Base-by-base conservation (phyloP, 1,140 invertebrate species). In the Eufriesea mexicana region DNA sequence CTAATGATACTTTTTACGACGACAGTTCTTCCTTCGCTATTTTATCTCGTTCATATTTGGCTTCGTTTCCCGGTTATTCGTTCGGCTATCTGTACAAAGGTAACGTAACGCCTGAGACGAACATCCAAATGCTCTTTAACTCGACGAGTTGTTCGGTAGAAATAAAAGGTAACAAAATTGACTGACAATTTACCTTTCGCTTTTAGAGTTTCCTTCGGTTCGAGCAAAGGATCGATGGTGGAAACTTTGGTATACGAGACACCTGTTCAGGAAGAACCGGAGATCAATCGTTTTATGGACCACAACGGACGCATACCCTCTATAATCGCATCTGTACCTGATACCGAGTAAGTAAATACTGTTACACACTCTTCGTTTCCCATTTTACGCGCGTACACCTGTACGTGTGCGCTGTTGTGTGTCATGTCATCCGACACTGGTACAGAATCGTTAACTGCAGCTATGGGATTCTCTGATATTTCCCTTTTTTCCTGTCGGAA, bases 141-240 rank as follows among this genome's bases (percentile, higher is more conserved):
- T 2, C 14, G 10, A 49, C 10, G 8, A 51, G 12, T 51, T 51
- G 12, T 51, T 51, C 16, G 49, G 16, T 20, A 66, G 42, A 7
- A 23, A 64, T 79, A 67, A 78, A 9, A 14, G 70, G 2, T 54
- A 18, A 54, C 16, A 54, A 18, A 20, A 2, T 55, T 16, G 9
- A 35, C 28, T 4, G 28, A 28, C 2, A 1, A 2, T 62, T 20
- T 55, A 23, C 20, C 35, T 62, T 28, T 83, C 84, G 77, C 74
- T 14, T 95, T 7, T 95, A 98, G 98, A 95, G 98, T 98, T 74
- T 98, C 98, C 54, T 98, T 98, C 93, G 98, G 98, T 67, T 98
- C 97, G 91, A 98, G 97, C 84, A 98, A 98, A 94, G 98, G 98
- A 75, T 98, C 97, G n/a, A 98, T 98, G 97, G 98, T 98, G 57